Conservation (phyloP, 2,888 invertebrate genomes). For the Halictus ligatus region DNA sequence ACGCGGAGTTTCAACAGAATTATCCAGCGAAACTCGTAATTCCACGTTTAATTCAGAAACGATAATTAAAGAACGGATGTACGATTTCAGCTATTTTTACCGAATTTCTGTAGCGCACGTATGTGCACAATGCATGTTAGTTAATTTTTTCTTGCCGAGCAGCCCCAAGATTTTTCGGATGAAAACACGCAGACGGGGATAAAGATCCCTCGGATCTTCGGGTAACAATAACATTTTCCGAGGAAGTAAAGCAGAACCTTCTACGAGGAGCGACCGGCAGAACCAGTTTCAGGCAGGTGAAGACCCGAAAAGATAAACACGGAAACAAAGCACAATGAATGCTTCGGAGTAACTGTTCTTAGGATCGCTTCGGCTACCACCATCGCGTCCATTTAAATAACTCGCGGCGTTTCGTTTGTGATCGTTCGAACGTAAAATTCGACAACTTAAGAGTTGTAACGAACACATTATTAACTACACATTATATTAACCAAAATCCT, state of each 20-base stretch:
- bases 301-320: slow-evolving; percentile 63
- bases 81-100: neutral
- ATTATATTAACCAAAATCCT: no score
- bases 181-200: neutral
- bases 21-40: neutral
- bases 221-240: slow-evolving; percentile 14
- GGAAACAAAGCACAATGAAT: slow-evolving; percentile 62
- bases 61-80: neutral
- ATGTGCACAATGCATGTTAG: neutral
- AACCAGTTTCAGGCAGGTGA: slow-evolving; percentile 60
- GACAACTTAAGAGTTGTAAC: slow-evolving; percentile 18
- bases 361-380: slow-evolving; percentile 38
- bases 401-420: slow-evolving; percentile 33
- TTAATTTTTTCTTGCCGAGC: neutral
- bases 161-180: neutral
- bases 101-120: neutral
- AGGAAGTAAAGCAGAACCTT: slow-evolving; percentile 39
- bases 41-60: neutral
- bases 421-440: slow-evolving; percentile 17
- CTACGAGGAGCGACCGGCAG: slow-evolving; percentile 40
- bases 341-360: slow-evolving; percentile 59
- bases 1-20: no score
- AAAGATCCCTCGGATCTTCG: neutral
- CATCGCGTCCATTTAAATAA: slow-evolving; percentile 45
- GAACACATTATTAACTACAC: no score